Evolutionary conservation across 2,888 invertebrate genomes (phyloP).

Genomic region (Drosophila mimetica): DNA sequence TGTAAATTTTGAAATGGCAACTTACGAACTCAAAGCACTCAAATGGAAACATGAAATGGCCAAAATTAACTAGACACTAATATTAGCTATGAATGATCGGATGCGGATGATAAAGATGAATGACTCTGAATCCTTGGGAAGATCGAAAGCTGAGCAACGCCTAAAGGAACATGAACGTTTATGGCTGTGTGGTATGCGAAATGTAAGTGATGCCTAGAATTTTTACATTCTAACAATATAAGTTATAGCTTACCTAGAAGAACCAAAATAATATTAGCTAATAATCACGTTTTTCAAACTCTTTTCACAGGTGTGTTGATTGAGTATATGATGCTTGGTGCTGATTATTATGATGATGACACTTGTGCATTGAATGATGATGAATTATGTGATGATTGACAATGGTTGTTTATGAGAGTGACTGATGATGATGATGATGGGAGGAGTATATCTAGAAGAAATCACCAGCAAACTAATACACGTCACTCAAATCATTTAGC

Average conservation of each 20-base stretch:
- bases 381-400: conserved; percentile 54
- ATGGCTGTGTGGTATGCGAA: conserved; percentile 67
- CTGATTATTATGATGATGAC: conserved; percentile 42
- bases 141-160: conserved; percentile 36
- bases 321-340: conserved; percentile 25
- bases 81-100: conserved; percentile 39
- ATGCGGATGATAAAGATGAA: conserved; percentile 32
- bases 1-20: conserved; percentile 45
- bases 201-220: conserved; percentile 65
- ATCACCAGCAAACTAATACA: conserved; percentile 24
- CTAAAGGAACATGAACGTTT: conserved; percentile 40
- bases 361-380: conserved; percentile 46
- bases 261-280: conserved; percentile 4
- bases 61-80: conserved; percentile 53
- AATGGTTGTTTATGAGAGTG: conserved; percentile 49
- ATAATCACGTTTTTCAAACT: conserved; percentile 34
- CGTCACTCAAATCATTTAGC: conserved; percentile 50
- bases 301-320: conserved; percentile 46
- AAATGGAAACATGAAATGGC: conserved; percentile 29
- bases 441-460: conserved; percentile 17
- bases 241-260: conserved; percentile 13
- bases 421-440: conserved; percentile 33
- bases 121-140: conserved; percentile 34
- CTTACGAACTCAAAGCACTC: conserved; percentile 15
- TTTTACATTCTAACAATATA: conserved; percentile 14